These are phyloP conservation scores for Rhagologus leucostigma DNA, from an alignment of 2,113 vertebrate species.

Conservation along the genomic window DNA sequence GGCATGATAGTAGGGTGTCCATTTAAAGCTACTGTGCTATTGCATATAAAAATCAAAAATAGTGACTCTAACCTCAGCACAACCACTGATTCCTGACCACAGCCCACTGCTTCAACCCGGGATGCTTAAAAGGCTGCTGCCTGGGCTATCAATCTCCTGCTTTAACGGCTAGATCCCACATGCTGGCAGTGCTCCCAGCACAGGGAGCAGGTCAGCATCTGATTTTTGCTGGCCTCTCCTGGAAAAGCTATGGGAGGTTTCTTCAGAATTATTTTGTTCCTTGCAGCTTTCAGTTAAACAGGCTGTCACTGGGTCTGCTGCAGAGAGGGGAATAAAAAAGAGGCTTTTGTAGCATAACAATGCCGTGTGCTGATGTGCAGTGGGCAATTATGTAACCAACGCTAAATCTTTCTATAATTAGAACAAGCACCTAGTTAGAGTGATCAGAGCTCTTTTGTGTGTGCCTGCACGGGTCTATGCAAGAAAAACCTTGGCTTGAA, in stretches of 20 bases:
- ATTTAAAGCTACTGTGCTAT: background rate
- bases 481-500: constrained; percentile 49
- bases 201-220: background rate
- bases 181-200: background rate
- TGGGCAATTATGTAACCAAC: constrained; percentile 71
- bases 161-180: background rate
- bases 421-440: constrained; percentile 56
- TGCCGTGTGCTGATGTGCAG: constrained; percentile 41
- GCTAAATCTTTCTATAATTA: constrained; percentile 76
- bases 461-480: background rate
- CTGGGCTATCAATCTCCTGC: background rate
- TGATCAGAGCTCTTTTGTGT: constrained; percentile 70
- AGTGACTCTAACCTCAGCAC: background rate
- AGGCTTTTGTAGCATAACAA: constrained; percentile 59
- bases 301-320: background rate
- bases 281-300: constrained; percentile 26
- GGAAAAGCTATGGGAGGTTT: background rate
- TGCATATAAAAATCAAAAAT: background rate
- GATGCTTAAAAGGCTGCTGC: background rate
- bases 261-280: constrained; percentile 4
- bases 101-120: background rate
- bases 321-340: background rate
- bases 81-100: background rate
- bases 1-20: background rate
- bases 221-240: background rate